Evolutionary conservation across 2,888 invertebrate genomes (phyloP), one percentile per base, ranked within the genome.

Genomic region (Spodoptera exigua): DNA sequence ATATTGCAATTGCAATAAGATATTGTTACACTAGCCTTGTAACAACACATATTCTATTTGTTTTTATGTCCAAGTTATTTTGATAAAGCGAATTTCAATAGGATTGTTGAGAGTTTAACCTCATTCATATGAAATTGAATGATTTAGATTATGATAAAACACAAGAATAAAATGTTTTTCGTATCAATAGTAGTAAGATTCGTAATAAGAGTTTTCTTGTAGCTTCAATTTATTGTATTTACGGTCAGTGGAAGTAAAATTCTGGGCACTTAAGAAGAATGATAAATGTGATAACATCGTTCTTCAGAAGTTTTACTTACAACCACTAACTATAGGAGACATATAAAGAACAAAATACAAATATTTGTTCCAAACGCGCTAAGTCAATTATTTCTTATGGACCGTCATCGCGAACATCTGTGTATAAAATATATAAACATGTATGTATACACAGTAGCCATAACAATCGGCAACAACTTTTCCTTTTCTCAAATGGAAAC

Each of bases 401-500:
- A 3, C n/a, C 5, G 35, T 13, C 16, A 58, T 36, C 17, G 13
- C 27, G 27, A 27, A 27, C 27, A 27, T 0, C 5, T 9, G 27
- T 1, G n/a, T n/a, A n/a, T n/a, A n/a, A n/a, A 9, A 32, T 2
- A 46, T 11, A 12, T 9, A 18, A 11, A 14, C n/a, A 18, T 17
- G 3, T 18, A 37, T 2, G 35, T 1, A 21, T 41, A 27, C n/a
- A 54, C 55, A 48, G 63, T 17, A 51, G 65, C 49, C 17, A n/a
- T 65, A 65, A 65, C 46, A 72, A 48, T 54, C 68, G n/a, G 34
- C 36, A 27, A 44, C 11, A 37, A 59, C 45, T 51, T 47, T 67
- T 72, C 46, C 18, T 62, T 62, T 57, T 45, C 68, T 39, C 57
- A 64, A 61, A 70, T 48, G 48, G 60, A 59, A 69, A 40, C 35